A percentile compares a stretch with the other conserved stretches of the same genome.
These are phyloP conservation scores for Solenopsis invicta DNA, from an alignment of 1,140 invertebrate genomes.

Conservation along the genomic window DNA sequence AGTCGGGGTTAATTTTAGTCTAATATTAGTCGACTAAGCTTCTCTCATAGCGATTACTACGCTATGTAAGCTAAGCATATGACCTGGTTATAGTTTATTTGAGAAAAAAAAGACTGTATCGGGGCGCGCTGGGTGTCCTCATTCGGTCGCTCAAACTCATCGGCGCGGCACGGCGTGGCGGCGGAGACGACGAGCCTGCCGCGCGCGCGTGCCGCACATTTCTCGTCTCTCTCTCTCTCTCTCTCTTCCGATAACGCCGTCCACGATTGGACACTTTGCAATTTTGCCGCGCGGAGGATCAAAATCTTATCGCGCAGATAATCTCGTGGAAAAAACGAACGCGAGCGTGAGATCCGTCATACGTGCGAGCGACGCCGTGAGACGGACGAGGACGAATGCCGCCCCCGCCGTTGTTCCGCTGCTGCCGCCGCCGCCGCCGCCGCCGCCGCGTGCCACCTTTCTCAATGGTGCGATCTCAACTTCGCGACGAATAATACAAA, in stretches of 20 bases:
- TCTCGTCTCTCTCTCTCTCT: neutral
- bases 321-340: neutral
- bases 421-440: no score
- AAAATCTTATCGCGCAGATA: neutral
- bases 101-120: slow-evolving; percentile 54
- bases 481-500: slow-evolving; percentile 11
- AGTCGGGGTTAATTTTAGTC: slow-evolving; percentile 63
- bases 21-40: slow-evolving; percentile 62
- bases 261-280: neutral
- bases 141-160: slow-evolving; percentile 49
- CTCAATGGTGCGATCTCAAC: neutral
- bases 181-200: neutral
- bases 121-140: slow-evolving; percentile 29
- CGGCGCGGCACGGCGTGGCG: neutral
- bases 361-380: no score
- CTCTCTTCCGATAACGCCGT: neutral
- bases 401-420: neutral
- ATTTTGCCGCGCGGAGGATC: neutral
- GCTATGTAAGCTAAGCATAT: slow-evolving; percentile 62
- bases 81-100: slow-evolving; percentile 65
- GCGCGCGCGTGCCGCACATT: neutral
- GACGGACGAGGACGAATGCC: neutral
- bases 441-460: no score
- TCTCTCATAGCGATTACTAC: slow-evolving; percentile 61
- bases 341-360: neutral